Percentiles rank a stretch among this genome's conserved stretches.
Evolutionary conservation across 2,888 invertebrate genomes (phyloP).

Genomic region (Abrostola tripartita): DNA sequence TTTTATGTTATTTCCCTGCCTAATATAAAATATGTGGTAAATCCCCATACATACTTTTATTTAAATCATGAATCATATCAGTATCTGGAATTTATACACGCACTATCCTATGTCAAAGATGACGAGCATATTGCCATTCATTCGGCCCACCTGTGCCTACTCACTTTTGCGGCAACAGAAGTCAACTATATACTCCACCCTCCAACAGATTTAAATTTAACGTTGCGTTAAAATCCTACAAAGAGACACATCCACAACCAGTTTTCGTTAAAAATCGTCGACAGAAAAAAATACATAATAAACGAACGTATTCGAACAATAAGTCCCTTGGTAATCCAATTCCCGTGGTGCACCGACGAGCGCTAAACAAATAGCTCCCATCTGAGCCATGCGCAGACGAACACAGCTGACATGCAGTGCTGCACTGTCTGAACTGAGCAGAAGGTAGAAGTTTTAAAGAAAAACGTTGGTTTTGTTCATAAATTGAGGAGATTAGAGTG

Average conservation of each 20-base stretch:
- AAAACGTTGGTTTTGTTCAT: background rate
- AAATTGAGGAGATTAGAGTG: background rate
- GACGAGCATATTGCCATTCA: too few relatives aligned
- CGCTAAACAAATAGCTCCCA: conserved; percentile 53
- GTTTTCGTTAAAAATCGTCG: background rate
- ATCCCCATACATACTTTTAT: too few relatives aligned
- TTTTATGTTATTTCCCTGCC: too few relatives aligned
- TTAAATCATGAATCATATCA: too few relatives aligned
- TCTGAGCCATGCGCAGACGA: conserved; percentile 17
- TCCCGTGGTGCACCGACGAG: conserved; percentile 29
- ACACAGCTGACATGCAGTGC: conserved; percentile 14
- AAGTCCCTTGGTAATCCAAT: conserved; percentile 30
- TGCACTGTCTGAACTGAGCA: conserved; percentile 10
- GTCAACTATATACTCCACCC: too few relatives aligned
- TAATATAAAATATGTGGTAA: too few relatives aligned
- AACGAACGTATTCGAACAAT: conserved; percentile 20
- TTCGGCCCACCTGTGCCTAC: too few relatives aligned
- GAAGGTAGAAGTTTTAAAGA: background rate
- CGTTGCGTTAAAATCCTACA: background rate
- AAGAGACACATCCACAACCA: background rate
- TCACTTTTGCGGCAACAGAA: too few relatives aligned
- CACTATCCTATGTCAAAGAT: too few relatives aligned
- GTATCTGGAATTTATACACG: too few relatives aligned
- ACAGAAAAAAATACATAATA: conserved; percentile 5
- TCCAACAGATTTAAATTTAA: too few relatives aligned